Conservation (phyloP, 1,140 invertebrate genomes). For the Temnothorax nylanderi region DNA sequence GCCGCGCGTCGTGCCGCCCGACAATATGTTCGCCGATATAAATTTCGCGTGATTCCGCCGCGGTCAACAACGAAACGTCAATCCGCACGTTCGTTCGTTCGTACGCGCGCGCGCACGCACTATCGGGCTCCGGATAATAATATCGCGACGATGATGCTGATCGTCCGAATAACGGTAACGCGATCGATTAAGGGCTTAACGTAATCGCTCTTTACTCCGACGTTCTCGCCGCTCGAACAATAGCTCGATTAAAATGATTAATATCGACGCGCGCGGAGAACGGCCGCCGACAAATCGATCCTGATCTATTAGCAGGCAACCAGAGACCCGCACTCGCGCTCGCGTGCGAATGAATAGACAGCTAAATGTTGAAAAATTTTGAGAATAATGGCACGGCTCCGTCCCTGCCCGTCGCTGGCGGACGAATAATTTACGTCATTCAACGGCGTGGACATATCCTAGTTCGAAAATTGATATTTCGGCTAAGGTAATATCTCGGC, state of each 20-base stretch:
- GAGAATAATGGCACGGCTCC: constrained; percentile 32
- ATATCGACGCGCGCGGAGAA: constrained; percentile 51
- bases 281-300: constrained; percentile 48
- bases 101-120: not conserved
- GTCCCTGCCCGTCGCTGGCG: not conserved
- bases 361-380: constrained; percentile 52
- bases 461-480: constrained; percentile 16
- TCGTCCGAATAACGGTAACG: constrained; percentile 53
- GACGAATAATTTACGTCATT: constrained; percentile 15
- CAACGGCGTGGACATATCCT: not conserved
- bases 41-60: constrained; percentile 65
- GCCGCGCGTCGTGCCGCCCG: not conserved
- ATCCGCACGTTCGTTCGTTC: constrained; percentile 40
- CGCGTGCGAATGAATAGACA: constrained; percentile 33
- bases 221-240: constrained; percentile 61
- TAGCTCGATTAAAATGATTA: constrained; percentile 62
- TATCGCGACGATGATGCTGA: constrained; percentile 57
- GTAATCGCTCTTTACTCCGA: constrained; percentile 55
- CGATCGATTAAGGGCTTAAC: constrained; percentile 64
- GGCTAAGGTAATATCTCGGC: not conserved
- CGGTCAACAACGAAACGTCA: constrained; percentile 58
- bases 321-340: not conserved
- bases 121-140: constrained; percentile 46
- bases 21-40: constrained; percentile 56
- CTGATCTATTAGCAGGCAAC: constrained; percentile 43